Percentiles rank a stretch among this genome's conserved stretches.
phyloP scores from a whole-genome alignment of 2,797 vertebrate genomes.

The Siniperca undulata region DNA sequence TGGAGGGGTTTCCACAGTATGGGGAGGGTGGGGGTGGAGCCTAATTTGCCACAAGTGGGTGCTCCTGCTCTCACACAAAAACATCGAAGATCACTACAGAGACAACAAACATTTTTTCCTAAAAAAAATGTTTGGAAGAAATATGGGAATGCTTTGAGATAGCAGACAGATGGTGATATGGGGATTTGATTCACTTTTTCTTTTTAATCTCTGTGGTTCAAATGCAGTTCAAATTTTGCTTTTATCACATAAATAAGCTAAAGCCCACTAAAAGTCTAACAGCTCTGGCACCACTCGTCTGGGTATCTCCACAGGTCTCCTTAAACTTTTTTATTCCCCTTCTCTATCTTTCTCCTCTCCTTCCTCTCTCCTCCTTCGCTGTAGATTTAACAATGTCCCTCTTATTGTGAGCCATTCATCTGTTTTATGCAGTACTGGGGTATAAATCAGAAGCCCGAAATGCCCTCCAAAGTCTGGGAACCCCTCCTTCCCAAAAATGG shows the following conservation, averaged over 20 bases:
- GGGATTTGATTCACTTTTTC: not conserved
- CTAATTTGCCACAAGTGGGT: constrained; percentile 37
- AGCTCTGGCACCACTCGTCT: constrained; percentile 14
- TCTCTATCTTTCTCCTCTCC: not conserved
- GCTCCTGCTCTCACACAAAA: constrained; percentile 14
- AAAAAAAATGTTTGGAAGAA: not conserved
- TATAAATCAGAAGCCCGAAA: constrained; percentile 63
- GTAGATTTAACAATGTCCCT: constrained; percentile 61
- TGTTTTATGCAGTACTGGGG: constrained; percentile 50
- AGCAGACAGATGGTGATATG: not conserved
- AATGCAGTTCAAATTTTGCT: constrained; percentile 26
- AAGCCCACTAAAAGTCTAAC: constrained; percentile 4
- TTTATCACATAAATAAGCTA: constrained; percentile 42
- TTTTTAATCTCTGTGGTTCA: constrained; percentile 10
- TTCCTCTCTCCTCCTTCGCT: constrained; percentile 17
- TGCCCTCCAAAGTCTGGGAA: constrained; percentile 35
- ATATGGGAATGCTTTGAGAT: not conserved
- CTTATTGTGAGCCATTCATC: constrained; percentile 65
- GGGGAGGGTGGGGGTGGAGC: constrained; percentile 1
- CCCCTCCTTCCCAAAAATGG: constrained; percentile 25
- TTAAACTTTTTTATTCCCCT: constrained; percentile 21
- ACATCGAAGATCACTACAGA: constrained; percentile 12
- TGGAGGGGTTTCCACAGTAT: constrained; percentile 60
- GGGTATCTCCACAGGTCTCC: constrained; percentile 35
- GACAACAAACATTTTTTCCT: constrained; percentile 10